Conservation (phyloP, 1,140 invertebrate genomes). For the Gyrodactylus bullatarudis region DNA sequence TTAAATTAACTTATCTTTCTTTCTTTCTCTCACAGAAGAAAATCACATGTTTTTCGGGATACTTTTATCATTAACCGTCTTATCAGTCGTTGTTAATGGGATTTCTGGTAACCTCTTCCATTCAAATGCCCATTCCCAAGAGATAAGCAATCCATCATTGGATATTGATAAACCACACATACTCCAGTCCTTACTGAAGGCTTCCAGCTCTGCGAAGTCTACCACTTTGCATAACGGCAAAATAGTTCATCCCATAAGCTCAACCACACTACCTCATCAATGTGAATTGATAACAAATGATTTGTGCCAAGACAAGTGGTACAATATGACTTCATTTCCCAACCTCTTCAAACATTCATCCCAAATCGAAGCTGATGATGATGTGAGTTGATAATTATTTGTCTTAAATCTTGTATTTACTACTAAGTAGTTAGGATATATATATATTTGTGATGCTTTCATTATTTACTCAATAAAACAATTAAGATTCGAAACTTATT, state of each 20-base stretch:
- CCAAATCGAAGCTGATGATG: constrained; percentile 66
- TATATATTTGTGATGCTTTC: no score
- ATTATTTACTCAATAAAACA: no score
- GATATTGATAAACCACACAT: neutral
- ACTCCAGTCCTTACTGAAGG: neutral
- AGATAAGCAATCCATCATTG: no score
- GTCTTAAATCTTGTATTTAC: neutral
- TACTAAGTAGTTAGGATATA: neutral
- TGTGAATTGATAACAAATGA: constrained; percentile 68
- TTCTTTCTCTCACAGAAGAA: no score
- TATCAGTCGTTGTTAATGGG: no score
- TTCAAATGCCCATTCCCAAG: no score
- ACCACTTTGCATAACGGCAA: no score
- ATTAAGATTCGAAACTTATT: neutral
- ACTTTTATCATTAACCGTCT: no score
- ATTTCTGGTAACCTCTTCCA: no score
- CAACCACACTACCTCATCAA: constrained; percentile 27
- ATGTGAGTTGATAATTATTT: constrained; percentile 24
- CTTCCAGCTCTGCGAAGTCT: neutral
- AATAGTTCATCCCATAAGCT: neutral
- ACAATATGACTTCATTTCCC: constrained; percentile 80
- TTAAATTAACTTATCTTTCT: no score
- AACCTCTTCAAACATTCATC: constrained; percentile 62
- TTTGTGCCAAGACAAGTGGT: constrained; percentile 56
- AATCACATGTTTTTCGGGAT: no score